A percentile compares a stretch with the other conserved stretches of the same genome.
These are phyloP conservation scores for Caenorhabditis remanei DNA, from an alignment of 1,140 invertebrate species.

Conservation along the genomic window DNA sequence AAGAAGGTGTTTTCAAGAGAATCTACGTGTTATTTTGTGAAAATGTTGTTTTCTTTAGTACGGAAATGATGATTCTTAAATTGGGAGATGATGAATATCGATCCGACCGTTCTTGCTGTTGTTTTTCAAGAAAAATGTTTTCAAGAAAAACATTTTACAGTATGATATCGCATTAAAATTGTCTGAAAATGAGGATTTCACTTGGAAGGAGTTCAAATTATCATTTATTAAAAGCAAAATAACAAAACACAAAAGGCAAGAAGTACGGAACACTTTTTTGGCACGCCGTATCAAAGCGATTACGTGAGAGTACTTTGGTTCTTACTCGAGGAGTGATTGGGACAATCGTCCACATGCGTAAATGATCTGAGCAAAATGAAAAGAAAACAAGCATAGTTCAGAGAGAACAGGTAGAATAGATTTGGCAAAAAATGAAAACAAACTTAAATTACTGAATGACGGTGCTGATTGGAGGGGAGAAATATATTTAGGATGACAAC, in stretches of 20 bases:
- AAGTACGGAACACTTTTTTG: conserved; percentile 24
- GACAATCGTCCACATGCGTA: conserved; percentile 2
- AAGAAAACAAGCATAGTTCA: background rate
- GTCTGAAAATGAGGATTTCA: background rate
- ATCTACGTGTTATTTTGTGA: no score
- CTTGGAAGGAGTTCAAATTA: background rate
- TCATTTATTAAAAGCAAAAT: background rate
- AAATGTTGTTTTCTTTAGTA: no score
- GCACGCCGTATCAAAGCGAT: conserved; percentile 20
- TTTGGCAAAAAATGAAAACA: conserved; percentile 4
- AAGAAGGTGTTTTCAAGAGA: no score
- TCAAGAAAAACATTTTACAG: no score
- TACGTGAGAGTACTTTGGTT: conserved; percentile 19
- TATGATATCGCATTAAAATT: no score
- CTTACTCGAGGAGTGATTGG: background rate
- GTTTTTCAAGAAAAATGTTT: no score
- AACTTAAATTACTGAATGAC: background rate
- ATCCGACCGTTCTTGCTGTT: no score
- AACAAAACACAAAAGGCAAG: conserved; percentile 25
- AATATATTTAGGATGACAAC: conserved; percentile 14
- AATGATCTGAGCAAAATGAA: conserved; percentile 3
- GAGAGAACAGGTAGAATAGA: background rate
- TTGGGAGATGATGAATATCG: no score
- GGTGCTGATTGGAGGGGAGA: background rate
- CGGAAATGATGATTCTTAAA: no score